Base-by-base conservation (phyloP, 2,888 invertebrate genomes). In the Zeuzera pyrina region DNA sequence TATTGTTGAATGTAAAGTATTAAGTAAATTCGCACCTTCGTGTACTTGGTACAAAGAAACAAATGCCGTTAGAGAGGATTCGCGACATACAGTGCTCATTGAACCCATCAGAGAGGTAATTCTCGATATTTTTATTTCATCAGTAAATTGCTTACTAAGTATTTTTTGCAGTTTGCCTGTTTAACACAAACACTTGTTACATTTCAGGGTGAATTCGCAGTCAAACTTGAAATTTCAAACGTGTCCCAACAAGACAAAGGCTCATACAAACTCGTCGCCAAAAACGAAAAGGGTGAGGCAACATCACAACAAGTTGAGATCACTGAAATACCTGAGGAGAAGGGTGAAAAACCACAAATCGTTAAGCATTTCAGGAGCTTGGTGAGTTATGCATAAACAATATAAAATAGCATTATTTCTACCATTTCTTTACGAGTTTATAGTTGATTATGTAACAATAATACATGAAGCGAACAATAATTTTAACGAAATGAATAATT, bases 31-130 rank as follows among this genome's bases (percentile, higher is more conserved):
- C 62, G 91, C 93, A 53, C 98, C 98, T 5, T 89, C 93, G 43
- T 94, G 96, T 63, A 93, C 92, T 23, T 98, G 98, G 97, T 96
- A 89, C 76, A 95, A 95, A 62, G 97, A 97, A 78, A 77, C 88
- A 11, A 87, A 85, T 47, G 91, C 91, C 12, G 91, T 96, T 25
- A 88, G 77, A 49, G 90, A 94, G 59, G 93, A 91, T 67, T 85
- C 87, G 19, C 86, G 92, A 47, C 93, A 92, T 62, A 88, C 88
- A 43, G 88, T 93, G 30, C 87, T 89, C 44, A 89, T 94, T 38
- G 91, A 92, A 65, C 90, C 93, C 78, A 85, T 92, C 25, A 90
- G 90, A 76, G 91, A 92, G 69, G 91, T 91, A 77, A 77, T 81
- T 14, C 7, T n/a, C 6, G 24, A 10, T n/a, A 24, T 24, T 6